A percentile compares a stretch with the other conserved stretches of the same genome.
Evolutionary conservation across 2,797 vertebrate genomes (phyloP).

Genomic region (Poeciliopsis turneri): DNA sequence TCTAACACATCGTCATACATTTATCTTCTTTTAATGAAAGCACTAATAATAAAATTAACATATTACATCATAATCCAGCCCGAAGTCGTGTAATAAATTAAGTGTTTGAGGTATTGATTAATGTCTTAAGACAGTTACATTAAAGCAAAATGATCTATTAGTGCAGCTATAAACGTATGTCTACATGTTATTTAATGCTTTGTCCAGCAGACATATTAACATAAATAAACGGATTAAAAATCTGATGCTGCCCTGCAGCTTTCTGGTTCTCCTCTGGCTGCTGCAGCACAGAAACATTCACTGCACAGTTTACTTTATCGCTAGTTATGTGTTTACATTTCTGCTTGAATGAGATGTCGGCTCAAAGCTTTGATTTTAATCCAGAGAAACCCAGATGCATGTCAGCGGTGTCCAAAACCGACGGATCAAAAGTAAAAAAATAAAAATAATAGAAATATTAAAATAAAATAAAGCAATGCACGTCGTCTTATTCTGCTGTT

Average conservation of each 20-base stretch:
- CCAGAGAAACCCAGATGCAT: not conserved
- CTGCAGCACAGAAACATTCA: not conserved
- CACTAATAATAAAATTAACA: too few relatives aligned
- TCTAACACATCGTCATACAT: not conserved
- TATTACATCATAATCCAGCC: too few relatives aligned
- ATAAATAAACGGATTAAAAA: not conserved
- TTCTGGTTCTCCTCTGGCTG: not conserved
- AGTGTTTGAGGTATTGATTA: too few relatives aligned
- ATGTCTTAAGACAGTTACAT: too few relatives aligned
- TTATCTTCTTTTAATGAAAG: not conserved
- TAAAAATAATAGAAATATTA: too few relatives aligned
- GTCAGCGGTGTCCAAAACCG: not conserved
- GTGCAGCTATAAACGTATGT: too few relatives aligned
- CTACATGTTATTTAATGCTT: not conserved
- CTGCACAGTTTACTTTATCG: not conserved
- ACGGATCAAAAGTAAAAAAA: too few relatives aligned
- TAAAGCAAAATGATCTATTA: too few relatives aligned
- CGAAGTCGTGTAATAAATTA: too few relatives aligned
- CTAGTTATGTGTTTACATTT: not conserved
- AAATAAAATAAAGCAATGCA: too few relatives aligned
- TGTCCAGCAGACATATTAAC: not conserved
- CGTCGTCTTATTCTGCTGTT: too few relatives aligned
- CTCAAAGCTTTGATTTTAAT: not conserved
- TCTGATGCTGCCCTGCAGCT: not conserved
- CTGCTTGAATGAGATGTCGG: not conserved